Evolutionary conservation across 2,797 vertebrate species (phyloP).

Genomic region (Mastacembelus armatus): DNA sequence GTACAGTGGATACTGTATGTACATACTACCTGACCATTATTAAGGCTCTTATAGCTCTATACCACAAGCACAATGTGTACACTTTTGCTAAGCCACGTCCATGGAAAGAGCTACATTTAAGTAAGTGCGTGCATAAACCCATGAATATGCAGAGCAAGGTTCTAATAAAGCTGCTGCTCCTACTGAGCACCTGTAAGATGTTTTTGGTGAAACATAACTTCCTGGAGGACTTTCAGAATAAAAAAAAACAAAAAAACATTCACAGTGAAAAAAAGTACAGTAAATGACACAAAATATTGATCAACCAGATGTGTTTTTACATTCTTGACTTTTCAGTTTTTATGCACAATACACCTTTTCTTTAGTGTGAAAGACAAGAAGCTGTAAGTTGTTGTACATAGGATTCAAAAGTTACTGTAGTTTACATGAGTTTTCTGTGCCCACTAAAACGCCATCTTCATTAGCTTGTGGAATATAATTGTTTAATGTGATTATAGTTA

Average conservation of each 20-base stretch:
- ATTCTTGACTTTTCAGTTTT: background rate
- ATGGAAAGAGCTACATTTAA: background rate
- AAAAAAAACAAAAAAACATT: background rate
- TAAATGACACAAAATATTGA: conserved; percentile 1
- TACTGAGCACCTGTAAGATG: background rate
- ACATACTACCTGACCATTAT: background rate
- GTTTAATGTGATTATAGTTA: background rate
- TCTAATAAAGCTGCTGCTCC: background rate
- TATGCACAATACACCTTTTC: background rate
- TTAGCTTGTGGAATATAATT: background rate
- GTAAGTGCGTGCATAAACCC: background rate
- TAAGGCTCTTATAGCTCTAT: background rate
- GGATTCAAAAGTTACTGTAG: background rate
- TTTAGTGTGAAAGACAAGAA: background rate
- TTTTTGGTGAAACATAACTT: background rate
- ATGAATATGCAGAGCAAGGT: background rate
- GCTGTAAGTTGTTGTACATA: background rate
- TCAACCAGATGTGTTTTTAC: background rate
- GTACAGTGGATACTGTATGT: background rate
- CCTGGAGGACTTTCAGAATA: conserved; percentile 30
- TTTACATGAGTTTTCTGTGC: background rate
- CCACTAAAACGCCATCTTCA: background rate
- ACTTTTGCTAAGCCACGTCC: background rate
- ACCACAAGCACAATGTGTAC: background rate
- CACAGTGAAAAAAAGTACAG: background rate